phyloP scores from a whole-genome alignment of 2,888 invertebrate genomes.

The Amiota communis region DNA sequence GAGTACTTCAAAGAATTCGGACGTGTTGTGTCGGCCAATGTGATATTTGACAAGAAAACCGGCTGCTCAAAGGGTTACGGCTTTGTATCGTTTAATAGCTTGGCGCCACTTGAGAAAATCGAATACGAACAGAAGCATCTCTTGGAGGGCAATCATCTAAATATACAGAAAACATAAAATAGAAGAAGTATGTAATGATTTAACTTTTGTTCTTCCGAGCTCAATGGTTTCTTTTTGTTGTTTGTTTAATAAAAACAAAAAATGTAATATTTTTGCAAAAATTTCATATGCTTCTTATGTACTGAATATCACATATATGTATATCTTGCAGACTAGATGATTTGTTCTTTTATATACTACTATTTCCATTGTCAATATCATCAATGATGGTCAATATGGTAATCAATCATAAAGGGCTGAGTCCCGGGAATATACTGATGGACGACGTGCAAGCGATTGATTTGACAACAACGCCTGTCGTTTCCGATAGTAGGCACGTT shows the following conservation, averaged over 20 bases:
- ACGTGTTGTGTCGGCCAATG: conserved; percentile 77
- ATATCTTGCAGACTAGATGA: too few species aligned
- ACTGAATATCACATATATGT: too few species aligned
- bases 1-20: conserved; percentile 87
- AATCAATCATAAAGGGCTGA: too few species aligned
- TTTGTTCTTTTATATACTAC: too few species aligned
- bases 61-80: conserved; percentile 86
- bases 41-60: conserved; percentile 84
- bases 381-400: too few species aligned
- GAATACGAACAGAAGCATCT: conserved; percentile 77
- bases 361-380: too few species aligned
- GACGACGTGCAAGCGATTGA: neutral
- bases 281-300: too few species aligned
- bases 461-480: neutral
- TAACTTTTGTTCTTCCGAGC: too few species aligned
- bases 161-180: conserved; percentile 75
- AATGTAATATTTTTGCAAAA: too few species aligned
- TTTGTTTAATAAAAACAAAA: too few species aligned
- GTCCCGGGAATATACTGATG: too few species aligned
- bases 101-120: conserved; percentile 77
- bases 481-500: neutral
- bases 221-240: too few species aligned
- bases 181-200: neutral
- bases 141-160: conserved; percentile 81
- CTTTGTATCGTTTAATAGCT: conserved; percentile 79